phyloP scores from a whole-genome alignment of 2,797 vertebrate species.

The Melanotaenia maccullochi region DNA sequence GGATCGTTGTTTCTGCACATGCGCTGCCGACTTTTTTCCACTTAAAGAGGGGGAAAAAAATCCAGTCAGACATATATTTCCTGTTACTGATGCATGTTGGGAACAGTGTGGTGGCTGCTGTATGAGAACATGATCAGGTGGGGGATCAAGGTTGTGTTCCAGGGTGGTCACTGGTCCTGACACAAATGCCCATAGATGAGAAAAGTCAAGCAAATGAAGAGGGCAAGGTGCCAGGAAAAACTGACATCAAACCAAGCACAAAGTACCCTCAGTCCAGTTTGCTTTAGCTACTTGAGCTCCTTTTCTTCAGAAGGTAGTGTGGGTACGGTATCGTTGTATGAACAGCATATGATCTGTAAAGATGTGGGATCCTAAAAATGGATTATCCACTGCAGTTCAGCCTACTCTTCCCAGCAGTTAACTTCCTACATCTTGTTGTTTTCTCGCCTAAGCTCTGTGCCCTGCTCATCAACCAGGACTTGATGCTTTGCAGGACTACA shows the following conservation, averaged over 20 bases:
- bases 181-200: slow-evolving; percentile 70
- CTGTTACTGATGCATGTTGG: slow-evolving; percentile 62
- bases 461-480: neutral
- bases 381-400: slow-evolving; percentile 43
- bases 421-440: slow-evolving; percentile 44
- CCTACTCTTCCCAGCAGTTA: slow-evolving; percentile 72
- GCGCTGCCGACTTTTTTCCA: slow-evolving; percentile 24
- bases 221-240: slow-evolving; percentile 34
- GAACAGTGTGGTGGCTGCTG: slow-evolving; percentile 34
- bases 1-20: slow-evolving; percentile 15
- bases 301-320: slow-evolving; percentile 18
- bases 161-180: slow-evolving; percentile 53
- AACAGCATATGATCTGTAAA: slow-evolving; percentile 4
- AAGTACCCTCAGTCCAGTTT: slow-evolving; percentile 47
- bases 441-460: neutral
- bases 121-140: slow-evolving; percentile 34
- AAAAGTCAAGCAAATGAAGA: slow-evolving; percentile 24
- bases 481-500: neutral
- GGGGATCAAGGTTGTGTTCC: slow-evolving; percentile 39
- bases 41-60: neutral
- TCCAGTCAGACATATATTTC: slow-evolving; percentile 37
- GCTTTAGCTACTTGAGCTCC: slow-evolving; percentile 46
- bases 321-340: neutral
- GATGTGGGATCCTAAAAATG: slow-evolving; percentile 47
- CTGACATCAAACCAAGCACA: slow-evolving; percentile 5